Conservation (phyloP, 2,113 vertebrate genomes). For the Entomyzon cyanotis region DNA sequence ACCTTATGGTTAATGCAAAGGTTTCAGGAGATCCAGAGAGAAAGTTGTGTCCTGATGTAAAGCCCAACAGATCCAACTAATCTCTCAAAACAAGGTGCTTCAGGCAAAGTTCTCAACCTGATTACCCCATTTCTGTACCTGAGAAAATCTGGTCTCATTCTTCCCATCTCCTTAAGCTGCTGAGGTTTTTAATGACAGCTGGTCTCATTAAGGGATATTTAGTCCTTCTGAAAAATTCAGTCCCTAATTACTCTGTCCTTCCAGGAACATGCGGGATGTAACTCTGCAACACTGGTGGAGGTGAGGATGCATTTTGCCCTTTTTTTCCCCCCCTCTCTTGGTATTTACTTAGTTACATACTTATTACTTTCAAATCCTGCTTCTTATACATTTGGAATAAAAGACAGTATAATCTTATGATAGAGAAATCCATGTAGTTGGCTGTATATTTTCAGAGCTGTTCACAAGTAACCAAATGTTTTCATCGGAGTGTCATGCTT, state of each 20-base stretch:
- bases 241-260: not conserved
- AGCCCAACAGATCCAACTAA: not conserved
- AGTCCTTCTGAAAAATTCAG: not conserved
- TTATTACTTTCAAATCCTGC: not conserved
- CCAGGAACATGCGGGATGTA: not conserved
- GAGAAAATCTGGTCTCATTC: not conserved
- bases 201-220: not conserved
- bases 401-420: not conserved
- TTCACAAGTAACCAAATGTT: not conserved
- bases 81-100: not conserved
- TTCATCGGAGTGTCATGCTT: not conserved
- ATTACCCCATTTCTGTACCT: not conserved
- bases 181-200: not conserved
- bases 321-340: not conserved
- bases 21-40: not conserved
- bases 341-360: not conserved
- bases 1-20: not conserved
- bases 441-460: not conserved
- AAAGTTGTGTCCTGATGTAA: not conserved
- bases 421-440: not conserved
- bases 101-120: not conserved
- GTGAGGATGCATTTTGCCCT: not conserved
- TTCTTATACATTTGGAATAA: not conserved
- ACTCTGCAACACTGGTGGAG: not conserved
- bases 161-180: not conserved